Base-by-base conservation (phyloP, 1,140 invertebrate species). In the Dendrolimus punctatus region DNA sequence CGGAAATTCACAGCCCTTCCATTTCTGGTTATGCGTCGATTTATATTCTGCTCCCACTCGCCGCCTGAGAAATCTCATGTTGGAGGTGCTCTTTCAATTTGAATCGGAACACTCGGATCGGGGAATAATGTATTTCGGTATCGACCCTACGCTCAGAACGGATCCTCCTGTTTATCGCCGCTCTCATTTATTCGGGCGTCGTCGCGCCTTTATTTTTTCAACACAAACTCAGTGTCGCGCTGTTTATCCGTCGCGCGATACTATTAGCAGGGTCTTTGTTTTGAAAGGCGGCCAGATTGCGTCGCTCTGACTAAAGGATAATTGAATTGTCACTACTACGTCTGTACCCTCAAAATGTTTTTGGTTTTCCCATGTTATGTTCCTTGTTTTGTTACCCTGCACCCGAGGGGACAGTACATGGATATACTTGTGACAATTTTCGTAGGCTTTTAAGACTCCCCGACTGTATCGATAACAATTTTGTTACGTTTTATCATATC, bases 31-130 rank as follows among this genome's bases (percentile, higher is more conserved):
- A 85, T 86, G 70, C 77, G 80, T 72, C 83, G 83, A 86, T 86
- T 86, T 86, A 86, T 86, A 86, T 86, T 86, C 81, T 79, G 76
- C 74, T 76, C 81, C 81, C 79, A 84, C 81, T 82, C 84, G 79
- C 81, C 76, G 80, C 69, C 81, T 80, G 74, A 85, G 81, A 82
- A 85, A 87, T 87, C 81, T 84, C 80, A 80, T 84, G 81, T 85
- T 80, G 74, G 80, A 82, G 81, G 80, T 84, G 84, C 81, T 87
- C 84, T 87, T 87, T 87, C 84, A 87, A 87, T 87, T 87, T 87
- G 83, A 87, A 87, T 85, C 81, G 83, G 81, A 86, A 86, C 81
- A 81, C 80, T 84, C 74, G 78, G 77, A 83, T 86, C 83, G 78
- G 80, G 73, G 83, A 82, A 87, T 87, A 85, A 87, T 85, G 80